Evolutionary conservation across 1,140 invertebrate genomes (phyloP).

Genomic region (Araneus ventricosus): DNA sequence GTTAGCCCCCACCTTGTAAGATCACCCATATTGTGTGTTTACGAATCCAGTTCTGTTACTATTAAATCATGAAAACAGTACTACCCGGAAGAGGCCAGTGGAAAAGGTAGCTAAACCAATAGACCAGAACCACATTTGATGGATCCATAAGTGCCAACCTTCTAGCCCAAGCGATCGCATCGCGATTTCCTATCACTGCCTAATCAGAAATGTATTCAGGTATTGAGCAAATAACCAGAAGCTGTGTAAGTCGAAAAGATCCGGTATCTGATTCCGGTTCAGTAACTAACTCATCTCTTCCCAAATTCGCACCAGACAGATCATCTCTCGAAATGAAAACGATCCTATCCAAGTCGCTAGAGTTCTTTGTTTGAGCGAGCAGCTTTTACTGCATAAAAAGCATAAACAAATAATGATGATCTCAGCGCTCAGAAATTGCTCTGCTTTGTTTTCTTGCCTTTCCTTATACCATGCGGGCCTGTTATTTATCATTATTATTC

Average conservation of each 20-base stretch:
- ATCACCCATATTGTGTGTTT: too few relatives aligned
- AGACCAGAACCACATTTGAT: background rate
- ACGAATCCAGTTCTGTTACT: background rate
- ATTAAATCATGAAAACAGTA: background rate
- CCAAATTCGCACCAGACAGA: slow-evolving; percentile 1
- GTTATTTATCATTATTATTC: slow-evolving; percentile 42
- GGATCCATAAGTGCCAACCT: background rate
- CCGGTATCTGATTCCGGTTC: slow-evolving; percentile 19
- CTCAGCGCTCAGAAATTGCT: background rate
- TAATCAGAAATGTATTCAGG: slow-evolving; percentile 20
- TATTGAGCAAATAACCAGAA: background rate
- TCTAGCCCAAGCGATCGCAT: slow-evolving; percentile 1
- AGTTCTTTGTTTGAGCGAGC: background rate
- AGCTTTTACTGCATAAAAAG: slow-evolving; percentile 7
- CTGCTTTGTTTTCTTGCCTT: background rate
- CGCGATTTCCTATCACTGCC: background rate
- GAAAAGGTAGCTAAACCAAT: background rate
- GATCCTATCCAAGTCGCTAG: background rate
- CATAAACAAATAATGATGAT: slow-evolving; percentile 31
- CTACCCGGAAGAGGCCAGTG: background rate
- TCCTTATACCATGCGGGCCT: background rate
- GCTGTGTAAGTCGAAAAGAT: background rate
- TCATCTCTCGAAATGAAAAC: background rate
- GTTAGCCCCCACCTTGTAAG: too few relatives aligned
- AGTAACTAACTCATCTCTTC: background rate